phyloP scores from a whole-genome alignment of 2,113 vertebrate genomes.

The Chaetodon trifascialis region DNA sequence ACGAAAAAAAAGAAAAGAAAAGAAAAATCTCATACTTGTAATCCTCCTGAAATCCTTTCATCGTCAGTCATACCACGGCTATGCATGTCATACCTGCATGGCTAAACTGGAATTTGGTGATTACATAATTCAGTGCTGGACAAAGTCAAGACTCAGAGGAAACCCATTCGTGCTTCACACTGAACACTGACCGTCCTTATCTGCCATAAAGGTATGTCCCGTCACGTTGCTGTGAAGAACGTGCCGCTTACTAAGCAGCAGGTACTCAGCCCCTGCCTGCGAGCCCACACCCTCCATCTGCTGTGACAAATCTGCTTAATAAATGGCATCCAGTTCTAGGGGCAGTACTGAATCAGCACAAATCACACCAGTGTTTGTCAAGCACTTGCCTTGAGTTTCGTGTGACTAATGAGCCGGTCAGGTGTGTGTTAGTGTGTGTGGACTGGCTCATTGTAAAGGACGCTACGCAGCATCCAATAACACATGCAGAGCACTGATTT shows the following conservation, averaged over 20 bases:
- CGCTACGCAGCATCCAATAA: constrained; percentile 22
- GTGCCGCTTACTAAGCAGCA: constrained; percentile 52
- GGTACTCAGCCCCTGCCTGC: constrained; percentile 42
- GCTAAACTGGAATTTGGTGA: constrained; percentile 1
- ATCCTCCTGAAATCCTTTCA: constrained; percentile 22
- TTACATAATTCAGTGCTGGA: background rate
- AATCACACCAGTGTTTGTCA: constrained; percentile 62
- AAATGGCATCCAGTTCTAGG: constrained; percentile 63
- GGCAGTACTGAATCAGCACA: constrained; percentile 75
- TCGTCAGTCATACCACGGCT: background rate
- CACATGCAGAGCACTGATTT: constrained; percentile 21
- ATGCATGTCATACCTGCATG: background rate
- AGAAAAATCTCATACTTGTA: constrained; percentile 6
- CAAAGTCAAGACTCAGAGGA: background rate
- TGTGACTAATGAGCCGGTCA: constrained; percentile 69
- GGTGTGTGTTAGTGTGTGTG: constrained; percentile 37
- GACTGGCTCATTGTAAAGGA: constrained; percentile 29
- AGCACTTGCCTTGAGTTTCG: constrained; percentile 45
- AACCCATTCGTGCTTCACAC: background rate
- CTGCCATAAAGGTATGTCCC: constrained; percentile 41
- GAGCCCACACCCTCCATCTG: constrained; percentile 61
- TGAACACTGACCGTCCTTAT: constrained; percentile 10
- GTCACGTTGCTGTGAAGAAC: constrained; percentile 29
- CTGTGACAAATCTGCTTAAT: constrained; percentile 74
- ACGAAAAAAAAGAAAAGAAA: too few species aligned